Conservation (phyloP, 2,113 vertebrate species). For the Proterorhinus semilunaris region DNA sequence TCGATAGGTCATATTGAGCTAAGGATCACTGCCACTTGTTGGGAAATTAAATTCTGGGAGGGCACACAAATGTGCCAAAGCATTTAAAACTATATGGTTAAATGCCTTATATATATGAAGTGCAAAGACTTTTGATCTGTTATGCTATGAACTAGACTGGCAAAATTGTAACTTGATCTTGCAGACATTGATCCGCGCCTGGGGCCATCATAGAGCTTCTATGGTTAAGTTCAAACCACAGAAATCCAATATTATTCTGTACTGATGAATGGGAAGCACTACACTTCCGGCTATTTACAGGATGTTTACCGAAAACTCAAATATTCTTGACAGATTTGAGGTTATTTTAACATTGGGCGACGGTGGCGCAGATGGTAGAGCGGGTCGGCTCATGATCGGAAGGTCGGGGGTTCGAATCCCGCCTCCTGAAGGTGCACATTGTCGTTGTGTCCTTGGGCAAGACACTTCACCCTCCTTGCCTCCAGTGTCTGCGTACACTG, state of each 20-base stretch:
- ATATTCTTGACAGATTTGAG: background rate
- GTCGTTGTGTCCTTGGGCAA: too few species aligned
- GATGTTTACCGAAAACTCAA: background rate
- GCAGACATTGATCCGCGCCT: background rate
- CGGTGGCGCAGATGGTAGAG: too few species aligned
- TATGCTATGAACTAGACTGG: background rate
- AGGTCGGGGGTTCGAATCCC: too few species aligned
- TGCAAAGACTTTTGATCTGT: background rate
- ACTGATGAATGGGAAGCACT: background rate
- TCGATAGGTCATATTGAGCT: constrained; percentile 2
- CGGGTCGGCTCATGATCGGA: too few species aligned
- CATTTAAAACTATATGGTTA: background rate
- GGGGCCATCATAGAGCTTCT: constrained; percentile 2
- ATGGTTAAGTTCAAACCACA: constrained; percentile 9
- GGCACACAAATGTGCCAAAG: background rate
- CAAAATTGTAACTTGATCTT: constrained; percentile 1
- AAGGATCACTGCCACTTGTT: background rate
- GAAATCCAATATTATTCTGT: background rate
- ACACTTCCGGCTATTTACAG: background rate
- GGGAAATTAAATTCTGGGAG: background rate
- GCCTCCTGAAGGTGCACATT: too few species aligned
- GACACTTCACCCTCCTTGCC: too few species aligned
- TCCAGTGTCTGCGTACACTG: too few species aligned
- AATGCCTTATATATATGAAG: background rate
- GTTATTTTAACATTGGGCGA: background rate